Evolutionary conservation across 1,140 invertebrate species (phyloP), one percentile per base, ranked within the genome.

Genomic region (Bombus sylvicola): DNA sequence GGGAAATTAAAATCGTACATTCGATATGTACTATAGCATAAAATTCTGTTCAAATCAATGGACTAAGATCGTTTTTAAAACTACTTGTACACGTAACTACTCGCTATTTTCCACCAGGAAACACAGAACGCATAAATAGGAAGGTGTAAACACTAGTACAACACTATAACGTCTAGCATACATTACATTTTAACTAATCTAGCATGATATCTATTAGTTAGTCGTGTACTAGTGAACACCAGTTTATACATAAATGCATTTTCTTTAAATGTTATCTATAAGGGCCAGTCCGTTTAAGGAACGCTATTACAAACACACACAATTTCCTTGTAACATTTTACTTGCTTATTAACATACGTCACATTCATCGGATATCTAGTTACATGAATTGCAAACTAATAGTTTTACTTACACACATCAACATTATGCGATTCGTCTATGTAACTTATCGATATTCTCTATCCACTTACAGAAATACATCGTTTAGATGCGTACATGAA

Each of bases 21-120:
- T 87, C 64, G 85, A 85, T 91, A 87, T 78, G 93, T 87, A 90
- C 87, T 85, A 85, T 87, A 91, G 88, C 88, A 88, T 90, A 92
- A 90, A 91, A 73, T 91, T 91, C 86, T 82, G 66, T 92, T 89
- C 85, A 90, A 92, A 88, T 89, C 53, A 91, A 80, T 79, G 62
- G 77, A 91, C 64, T 86, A 86, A 72, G 25, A 25, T 72, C 84
- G 88, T 59, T 47, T 85, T 79, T 62, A 69, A 62, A 43, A 71
- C 69, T 83, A 79, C 84, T 87, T 81, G 64, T 77, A 90, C 57
- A 78, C 66, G 82, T 73, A 68, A 78, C 87, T 91, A 91, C 85
- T 80, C 37, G 43, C 76, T 91, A 91, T 66, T 59, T 73, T 85
- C 53, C 62, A 41, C 10, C 25, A 59, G 53, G 59, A 78, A 87